Evolutionary conservation across 2,113 vertebrate genomes (phyloP).

Genomic region (Proterorhinus semilunaris): DNA sequence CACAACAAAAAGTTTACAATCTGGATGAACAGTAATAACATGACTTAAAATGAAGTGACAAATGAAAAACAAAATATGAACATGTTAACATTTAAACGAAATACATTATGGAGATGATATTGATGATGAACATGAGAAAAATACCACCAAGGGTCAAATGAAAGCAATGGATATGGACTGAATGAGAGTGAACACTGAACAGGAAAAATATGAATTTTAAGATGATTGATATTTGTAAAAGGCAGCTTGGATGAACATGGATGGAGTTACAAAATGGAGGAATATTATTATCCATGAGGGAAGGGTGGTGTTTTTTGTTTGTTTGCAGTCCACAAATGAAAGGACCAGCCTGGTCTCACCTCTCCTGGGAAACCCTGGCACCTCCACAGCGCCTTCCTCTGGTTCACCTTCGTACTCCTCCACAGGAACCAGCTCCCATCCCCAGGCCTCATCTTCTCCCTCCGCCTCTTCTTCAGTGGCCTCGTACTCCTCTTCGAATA

Average conservation of each 20-base stretch:
- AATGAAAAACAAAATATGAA: conserved; percentile 23
- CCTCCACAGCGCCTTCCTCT: conserved; percentile 78
- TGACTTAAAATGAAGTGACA: conserved; percentile 8
- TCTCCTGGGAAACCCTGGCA: conserved; percentile 82
- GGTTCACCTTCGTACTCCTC: conserved; percentile 71
- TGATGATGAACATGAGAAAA: not conserved
- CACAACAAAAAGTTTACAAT: conserved; percentile 8
- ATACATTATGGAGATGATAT: not conserved
- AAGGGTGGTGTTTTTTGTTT: conserved; percentile 25
- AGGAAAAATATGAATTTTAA: not conserved
- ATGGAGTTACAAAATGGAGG: conserved; percentile 40
- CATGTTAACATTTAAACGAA: not conserved
- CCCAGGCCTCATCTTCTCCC: conserved; percentile 72
- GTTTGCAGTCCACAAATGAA: conserved; percentile 49
- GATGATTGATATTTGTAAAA: conserved; percentile 2
- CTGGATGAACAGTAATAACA: conserved; percentile 23
- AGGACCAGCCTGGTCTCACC: conserved; percentile 80
- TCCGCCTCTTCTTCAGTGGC: conserved; percentile 27
- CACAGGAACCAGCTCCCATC: conserved; percentile 74
- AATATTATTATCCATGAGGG: conserved; percentile 67
- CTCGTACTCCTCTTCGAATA: conserved; percentile 69
- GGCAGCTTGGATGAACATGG: conserved; percentile 51
- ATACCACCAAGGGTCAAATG: not conserved
- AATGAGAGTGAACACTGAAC: conserved; percentile 20
- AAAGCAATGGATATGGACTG: conserved; percentile 19